Evolutionary conservation across 2,797 vertebrate species (phyloP).

Genomic region (Oreortyx pictus): DNA sequence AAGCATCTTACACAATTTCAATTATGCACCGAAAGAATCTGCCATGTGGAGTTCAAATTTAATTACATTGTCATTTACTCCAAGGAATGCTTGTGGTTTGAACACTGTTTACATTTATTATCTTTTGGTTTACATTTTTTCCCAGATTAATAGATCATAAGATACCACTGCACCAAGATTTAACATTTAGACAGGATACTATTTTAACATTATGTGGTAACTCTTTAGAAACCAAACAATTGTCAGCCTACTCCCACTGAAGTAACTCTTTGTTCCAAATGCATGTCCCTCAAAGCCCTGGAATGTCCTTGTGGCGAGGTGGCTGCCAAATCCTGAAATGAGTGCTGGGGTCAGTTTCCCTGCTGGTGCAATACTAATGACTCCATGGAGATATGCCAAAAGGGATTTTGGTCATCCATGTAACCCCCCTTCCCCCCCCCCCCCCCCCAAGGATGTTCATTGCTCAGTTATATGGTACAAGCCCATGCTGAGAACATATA

Average conservation of each 20-base stretch:
- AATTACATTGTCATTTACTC: conserved; percentile 53
- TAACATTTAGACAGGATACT: conserved; percentile 26
- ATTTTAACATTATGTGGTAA: conserved; percentile 43
- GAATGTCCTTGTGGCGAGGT: background rate
- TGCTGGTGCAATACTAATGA: background rate
- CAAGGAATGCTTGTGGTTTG: conserved; percentile 41
- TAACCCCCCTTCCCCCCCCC: background rate
- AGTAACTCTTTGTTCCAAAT: conserved; percentile 28
- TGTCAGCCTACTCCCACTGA: background rate
- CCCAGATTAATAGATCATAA: conserved; percentile 52
- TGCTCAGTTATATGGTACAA: background rate
- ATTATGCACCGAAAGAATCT: conserved; percentile 45
- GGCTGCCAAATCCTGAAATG: background rate
- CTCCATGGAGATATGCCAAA: background rate
- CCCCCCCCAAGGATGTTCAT: background rate
- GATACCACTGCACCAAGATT: conserved; percentile 21
- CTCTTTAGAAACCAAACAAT: conserved; percentile 45
- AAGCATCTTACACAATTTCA: conserved; percentile 55
- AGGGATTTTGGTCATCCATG: background rate
- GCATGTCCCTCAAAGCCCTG: background rate
- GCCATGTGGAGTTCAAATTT: conserved; percentile 62
- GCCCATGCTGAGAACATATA: background rate
- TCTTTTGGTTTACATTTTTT: conserved; percentile 66
- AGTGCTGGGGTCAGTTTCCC: background rate
- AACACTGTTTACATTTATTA: conserved; percentile 64